phyloP scores from a whole-genome alignment of 2,888 invertebrate species.

The Drosophila trichaetosa region DNA sequence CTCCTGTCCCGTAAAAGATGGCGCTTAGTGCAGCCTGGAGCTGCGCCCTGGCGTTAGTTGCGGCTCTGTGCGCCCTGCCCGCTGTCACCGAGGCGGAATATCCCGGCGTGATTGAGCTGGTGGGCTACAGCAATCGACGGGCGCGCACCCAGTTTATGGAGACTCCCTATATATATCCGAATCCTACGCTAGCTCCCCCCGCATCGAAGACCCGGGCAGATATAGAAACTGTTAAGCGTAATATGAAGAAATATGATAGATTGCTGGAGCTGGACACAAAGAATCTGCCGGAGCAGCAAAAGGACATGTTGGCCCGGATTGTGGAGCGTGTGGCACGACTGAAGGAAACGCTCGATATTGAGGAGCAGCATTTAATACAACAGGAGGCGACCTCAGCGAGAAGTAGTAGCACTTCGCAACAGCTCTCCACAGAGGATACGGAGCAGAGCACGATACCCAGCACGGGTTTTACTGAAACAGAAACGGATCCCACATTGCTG shows the following conservation, averaged over 20 bases:
- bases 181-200: constrained; percentile 67
- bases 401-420: constrained; percentile 34
- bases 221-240: constrained; percentile 84
- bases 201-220: constrained; percentile 83
- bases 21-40: constrained; percentile 64
- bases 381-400: constrained; percentile 55
- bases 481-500: constrained; percentile 81
- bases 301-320: constrained; percentile 84
- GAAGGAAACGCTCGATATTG: constrained; percentile 83
- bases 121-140: constrained; percentile 83
- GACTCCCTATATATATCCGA: constrained; percentile 21
- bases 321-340: constrained; percentile 84
- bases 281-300: constrained; percentile 84
- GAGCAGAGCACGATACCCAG: constrained; percentile 61
- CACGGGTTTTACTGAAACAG: constrained; percentile 64
- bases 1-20: constrained; percentile 46
- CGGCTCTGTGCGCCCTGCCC: constrained; percentile 43
- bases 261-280: constrained; percentile 83
- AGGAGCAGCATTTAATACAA: constrained; percentile 68
- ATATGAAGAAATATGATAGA: constrained; percentile 84
- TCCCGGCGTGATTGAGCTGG: constrained; percentile 84
- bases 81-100: constrained; percentile 66
- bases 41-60: constrained; percentile 51
- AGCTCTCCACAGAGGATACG: constrained; percentile 14
- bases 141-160: constrained; percentile 82